phyloP scores from a whole-genome alignment of 2,797 vertebrate genomes.

The Crenichthys baileyi region DNA sequence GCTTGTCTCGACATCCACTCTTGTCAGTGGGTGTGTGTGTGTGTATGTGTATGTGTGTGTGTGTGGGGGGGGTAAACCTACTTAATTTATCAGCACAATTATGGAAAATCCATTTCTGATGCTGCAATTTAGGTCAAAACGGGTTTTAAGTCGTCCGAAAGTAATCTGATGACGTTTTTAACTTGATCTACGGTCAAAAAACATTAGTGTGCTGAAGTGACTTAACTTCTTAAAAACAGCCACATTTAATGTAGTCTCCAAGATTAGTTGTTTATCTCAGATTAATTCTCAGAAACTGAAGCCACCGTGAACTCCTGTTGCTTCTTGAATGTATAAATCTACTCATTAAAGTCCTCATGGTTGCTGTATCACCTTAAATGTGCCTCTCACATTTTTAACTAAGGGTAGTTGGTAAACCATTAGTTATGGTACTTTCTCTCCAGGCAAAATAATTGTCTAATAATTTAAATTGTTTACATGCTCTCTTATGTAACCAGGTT shows the following conservation, averaged over 20 bases:
- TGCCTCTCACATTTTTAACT: background rate
- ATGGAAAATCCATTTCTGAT: background rate
- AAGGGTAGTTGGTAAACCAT: background rate
- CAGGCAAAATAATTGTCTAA: constrained; percentile 17
- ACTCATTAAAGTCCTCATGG: background rate
- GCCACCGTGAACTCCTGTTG: background rate
- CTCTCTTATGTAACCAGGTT: background rate
- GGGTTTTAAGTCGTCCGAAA: background rate
- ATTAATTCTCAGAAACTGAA: background rate
- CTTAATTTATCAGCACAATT: background rate
- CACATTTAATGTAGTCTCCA: background rate
- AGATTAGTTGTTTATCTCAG: background rate
- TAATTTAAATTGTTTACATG: background rate
- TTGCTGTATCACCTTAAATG: background rate
- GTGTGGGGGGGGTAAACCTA: background rate
- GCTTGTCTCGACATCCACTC: constrained; percentile 3
- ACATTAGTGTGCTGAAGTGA: background rate
- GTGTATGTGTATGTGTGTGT: constrained; percentile 7
- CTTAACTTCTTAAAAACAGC: background rate
- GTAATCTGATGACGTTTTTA: background rate
- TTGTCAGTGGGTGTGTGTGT: constrained; percentile 8
- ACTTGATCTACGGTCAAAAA: background rate
- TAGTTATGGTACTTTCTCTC: background rate
- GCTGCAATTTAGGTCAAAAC: background rate
- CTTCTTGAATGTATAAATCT: background rate